phyloP scores from a whole-genome alignment of 2,797 vertebrate genomes.

The Argentina silus region DNA sequence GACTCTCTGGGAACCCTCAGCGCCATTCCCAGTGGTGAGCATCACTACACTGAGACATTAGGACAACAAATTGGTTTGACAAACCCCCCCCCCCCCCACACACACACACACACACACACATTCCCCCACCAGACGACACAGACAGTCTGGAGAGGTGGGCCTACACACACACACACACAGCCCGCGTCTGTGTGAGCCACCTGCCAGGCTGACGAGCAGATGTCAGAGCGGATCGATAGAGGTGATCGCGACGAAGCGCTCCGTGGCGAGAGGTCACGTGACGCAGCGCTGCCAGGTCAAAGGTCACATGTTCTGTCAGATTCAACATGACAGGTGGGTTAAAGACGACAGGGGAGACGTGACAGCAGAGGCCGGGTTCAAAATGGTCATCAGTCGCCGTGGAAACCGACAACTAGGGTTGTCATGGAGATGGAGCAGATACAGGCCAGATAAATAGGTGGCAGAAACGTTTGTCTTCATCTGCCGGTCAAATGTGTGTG shows the following conservation, averaged over 20 bases:
- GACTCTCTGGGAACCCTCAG: constrained; percentile 86
- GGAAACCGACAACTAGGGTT: neutral
- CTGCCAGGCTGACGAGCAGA: neutral
- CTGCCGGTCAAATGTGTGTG: no score
- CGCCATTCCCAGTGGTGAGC: constrained; percentile 88
- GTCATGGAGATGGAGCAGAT: no score
- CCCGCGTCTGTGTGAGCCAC: neutral
- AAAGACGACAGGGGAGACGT: constrained; percentile 31
- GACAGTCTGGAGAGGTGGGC: constrained; percentile 84
- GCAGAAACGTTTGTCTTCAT: no score
- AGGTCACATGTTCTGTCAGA: constrained; percentile 58
- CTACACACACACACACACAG: constrained; percentile 18
- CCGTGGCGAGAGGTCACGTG: no score
- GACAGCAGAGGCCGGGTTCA: neutral
- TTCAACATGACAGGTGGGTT: constrained; percentile 52
- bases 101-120: no score
- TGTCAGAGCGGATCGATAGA: constrained; percentile 52
- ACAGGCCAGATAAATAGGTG: no score
- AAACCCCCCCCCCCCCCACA: neutral
- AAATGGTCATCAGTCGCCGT: neutral
- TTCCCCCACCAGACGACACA: constrained; percentile 81
- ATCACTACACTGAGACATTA: neutral
- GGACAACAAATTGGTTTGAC: neutral
- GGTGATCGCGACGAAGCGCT: neutral
- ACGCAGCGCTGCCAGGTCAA: constrained; percentile 25